Base-by-base conservation (phyloP, 2,113 vertebrate genomes). In the Bombycilla garrulus region DNA sequence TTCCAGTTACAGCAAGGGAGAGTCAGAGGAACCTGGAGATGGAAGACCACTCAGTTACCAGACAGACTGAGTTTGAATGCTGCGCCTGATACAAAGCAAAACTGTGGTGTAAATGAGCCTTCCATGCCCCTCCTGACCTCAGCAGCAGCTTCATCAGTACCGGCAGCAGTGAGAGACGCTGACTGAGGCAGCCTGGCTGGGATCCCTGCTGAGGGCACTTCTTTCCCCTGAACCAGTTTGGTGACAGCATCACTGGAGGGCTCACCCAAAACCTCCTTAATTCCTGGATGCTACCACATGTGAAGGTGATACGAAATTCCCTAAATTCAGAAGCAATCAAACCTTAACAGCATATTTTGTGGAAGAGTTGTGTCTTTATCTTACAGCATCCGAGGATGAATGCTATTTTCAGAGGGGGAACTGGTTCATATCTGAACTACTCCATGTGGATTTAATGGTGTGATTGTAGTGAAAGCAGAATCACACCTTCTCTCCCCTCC, bases 141-240 rank as follows among this genome's bases (percentile, higher is more conserved):
- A n/a, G 36, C 28, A 65, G 36, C 28, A 65, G 24, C 22, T 78
- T 40, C 36, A 23, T 5, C 11, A 2, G 29, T 21, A 16, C 12
- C 26, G 26, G 29, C 2, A 3, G 38, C 35, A 81, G 29, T 1
- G 3, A 87, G 22, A 67, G 9, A n/a, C 7, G 5, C 9, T 0
- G 1, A 10, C 13, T 38, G 33, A 45, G 23, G 14, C 21, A 58
- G 40, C 9, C 15, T 71, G 42, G 11, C 13, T 57, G 18, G 33
- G 12, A 29, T 25, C 36, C 22, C 2, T 50, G 47, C 40, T 31
- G 12, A 50, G 5, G 33, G 15, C 12, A 44, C 3, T 1, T 0
- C 25, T 82, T 53, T 66, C 44, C 21, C 28, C 20, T 54, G 12
- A 71, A 26, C 20, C 23, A 42, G 25, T 6, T 15, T 40, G 10